A percentile compares a stretch with the other conserved stretches of the same genome.
Evolutionary conservation across 2,113 vertebrate genomes (phyloP).

Genomic region (Dermatemys mawii): DNA sequence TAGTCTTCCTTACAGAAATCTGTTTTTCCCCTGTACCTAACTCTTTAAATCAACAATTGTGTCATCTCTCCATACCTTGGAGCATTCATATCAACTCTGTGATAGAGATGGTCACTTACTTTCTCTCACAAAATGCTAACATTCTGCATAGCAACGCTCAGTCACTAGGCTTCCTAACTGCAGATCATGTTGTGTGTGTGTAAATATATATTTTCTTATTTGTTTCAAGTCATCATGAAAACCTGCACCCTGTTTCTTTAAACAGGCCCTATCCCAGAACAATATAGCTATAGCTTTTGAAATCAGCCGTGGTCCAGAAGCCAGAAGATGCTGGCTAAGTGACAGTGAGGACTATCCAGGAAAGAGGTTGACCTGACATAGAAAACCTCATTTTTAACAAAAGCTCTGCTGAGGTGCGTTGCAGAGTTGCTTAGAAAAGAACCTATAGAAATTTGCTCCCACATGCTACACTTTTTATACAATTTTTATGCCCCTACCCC

Average conservation of each 20-base stretch:
- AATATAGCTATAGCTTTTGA: not conserved
- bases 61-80: not conserved
- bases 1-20: not conserved
- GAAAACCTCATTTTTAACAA: not conserved
- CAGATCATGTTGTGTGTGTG: not conserved
- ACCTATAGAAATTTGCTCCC: not conserved
- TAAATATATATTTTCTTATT: slow-evolving; percentile 7
- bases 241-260: not conserved
- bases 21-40: not conserved
- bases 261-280: not conserved
- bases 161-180: not conserved
- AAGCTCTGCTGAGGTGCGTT: not conserved
- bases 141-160: not conserved
- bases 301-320: not conserved
- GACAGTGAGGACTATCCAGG: not conserved
- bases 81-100: not conserved
- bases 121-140: not conserved
- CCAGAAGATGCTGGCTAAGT: not conserved
- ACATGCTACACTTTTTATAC: not conserved
- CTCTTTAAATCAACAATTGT: not conserved
- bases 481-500: not conserved
- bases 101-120: not conserved
- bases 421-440: not conserved
- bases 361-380: not conserved
- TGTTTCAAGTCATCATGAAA: not conserved